Percentiles rank a stretch among this genome's conserved stretches.
Evolutionary conservation across 1,140 invertebrate species (phyloP).

Genomic region (Mizuhopecten yessoensis): DNA sequence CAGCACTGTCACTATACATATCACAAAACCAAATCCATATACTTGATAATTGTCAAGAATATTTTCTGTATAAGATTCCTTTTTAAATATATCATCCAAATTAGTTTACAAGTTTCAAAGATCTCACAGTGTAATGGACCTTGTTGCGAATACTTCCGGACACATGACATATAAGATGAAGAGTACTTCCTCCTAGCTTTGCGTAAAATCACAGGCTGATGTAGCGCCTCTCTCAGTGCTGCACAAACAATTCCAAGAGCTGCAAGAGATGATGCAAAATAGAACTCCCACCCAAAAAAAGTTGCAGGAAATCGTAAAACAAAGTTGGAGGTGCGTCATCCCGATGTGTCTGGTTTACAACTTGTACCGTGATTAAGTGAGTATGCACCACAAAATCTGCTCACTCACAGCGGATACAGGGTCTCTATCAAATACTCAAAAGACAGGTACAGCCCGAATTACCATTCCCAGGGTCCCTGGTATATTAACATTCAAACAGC

Average conservation of each 20-base stretch:
- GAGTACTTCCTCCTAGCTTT: background rate
- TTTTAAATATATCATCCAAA: background rate
- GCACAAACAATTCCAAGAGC: background rate
- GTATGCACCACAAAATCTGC: background rate
- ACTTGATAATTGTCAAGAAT: background rate
- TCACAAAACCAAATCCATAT: background rate
- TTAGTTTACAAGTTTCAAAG: background rate
- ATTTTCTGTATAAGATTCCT: background rate
- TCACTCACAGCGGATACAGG: background rate
- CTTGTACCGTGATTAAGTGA: background rate
- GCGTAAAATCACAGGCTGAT: background rate
- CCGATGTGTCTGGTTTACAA: background rate
- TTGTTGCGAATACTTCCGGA: background rate
- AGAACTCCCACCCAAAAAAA: background rate
- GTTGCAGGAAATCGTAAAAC: conserved; percentile 25
- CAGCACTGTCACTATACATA: background rate
- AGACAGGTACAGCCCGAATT: background rate
- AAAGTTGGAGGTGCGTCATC: conserved; percentile 6
- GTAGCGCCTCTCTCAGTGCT: background rate
- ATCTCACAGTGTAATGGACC: background rate
- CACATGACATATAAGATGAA: background rate
- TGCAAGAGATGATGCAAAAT: conserved; percentile 7
- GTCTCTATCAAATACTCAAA: conserved; percentile 3
- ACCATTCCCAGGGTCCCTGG: no score
- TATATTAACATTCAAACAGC: no score